Conservation (phyloP, 2,113 vertebrate genomes). For the Clupea harengus region DNA sequence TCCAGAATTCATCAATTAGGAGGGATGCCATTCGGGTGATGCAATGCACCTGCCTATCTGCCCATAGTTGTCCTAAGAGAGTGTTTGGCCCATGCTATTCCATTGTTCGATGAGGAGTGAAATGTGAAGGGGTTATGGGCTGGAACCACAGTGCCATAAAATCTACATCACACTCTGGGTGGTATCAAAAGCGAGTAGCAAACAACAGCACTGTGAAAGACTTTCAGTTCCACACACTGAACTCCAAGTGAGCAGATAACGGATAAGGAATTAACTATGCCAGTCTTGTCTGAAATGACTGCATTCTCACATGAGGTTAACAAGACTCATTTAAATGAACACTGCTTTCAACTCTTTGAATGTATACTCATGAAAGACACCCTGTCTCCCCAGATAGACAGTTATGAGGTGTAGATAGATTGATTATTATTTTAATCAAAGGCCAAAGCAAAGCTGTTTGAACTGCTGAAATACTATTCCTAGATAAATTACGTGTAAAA, state of each 20-base stretch:
- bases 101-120: conserved; percentile 20
- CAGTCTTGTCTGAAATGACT: neutral
- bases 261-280: neutral
- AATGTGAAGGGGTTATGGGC: neutral
- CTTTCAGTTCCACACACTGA: neutral
- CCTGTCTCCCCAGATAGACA: neutral
- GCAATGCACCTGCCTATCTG: neutral
- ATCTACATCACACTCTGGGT: neutral
- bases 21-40: neutral
- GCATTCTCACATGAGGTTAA: neutral
- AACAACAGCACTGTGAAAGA: neutral
- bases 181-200: neutral
- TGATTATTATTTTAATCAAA: neutral
- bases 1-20: neutral
- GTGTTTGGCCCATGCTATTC: neutral
- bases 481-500: neutral
- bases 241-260: neutral
- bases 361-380: neutral
- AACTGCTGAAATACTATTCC: neutral
- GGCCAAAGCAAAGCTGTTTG: neutral
- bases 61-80: neutral
- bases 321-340: neutral
- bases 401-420: neutral
- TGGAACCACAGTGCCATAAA: conserved; percentile 18
- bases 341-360: neutral